Evolutionary conservation across 2,797 vertebrate species (phyloP).

Genomic region (Semaprochilodus insignis): DNA sequence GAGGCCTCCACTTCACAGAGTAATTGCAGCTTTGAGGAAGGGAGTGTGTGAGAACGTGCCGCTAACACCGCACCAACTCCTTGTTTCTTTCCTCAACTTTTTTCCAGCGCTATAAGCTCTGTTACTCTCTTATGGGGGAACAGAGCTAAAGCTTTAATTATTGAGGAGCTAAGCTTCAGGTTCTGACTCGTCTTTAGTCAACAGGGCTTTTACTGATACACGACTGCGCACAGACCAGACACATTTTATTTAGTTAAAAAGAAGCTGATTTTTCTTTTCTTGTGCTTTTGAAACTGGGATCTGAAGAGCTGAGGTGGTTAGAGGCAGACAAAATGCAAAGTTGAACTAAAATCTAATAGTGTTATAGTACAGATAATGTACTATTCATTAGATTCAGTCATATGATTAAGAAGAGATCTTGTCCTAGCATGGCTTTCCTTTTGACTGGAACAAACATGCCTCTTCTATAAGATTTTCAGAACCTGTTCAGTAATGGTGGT

Average conservation of each 20-base stretch:
- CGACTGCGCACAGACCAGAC: slow-evolving; percentile 11
- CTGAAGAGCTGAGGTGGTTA: background rate
- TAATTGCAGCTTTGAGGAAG: slow-evolving; percentile 83
- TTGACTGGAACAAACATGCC: background rate
- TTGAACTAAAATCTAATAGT: background rate
- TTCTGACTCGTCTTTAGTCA: slow-evolving; percentile 48
- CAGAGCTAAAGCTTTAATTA: slow-evolving; percentile 59
- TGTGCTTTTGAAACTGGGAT: background rate
- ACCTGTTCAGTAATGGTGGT: background rate
- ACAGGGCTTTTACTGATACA: slow-evolving; percentile 33
- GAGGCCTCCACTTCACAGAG: slow-evolving; percentile 78
- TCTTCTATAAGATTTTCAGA: background rate
- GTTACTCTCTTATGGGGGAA: slow-evolving; percentile 56
- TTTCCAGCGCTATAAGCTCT: slow-evolving; percentile 52
- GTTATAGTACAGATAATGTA: background rate
- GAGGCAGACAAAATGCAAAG: slow-evolving; percentile 2
- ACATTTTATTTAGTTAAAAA: slow-evolving; percentile 21
- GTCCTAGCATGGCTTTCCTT: background rate
- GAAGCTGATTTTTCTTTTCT: background rate
- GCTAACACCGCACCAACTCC: slow-evolving; percentile 80
- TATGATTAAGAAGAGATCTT: background rate
- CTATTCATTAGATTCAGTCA: background rate
- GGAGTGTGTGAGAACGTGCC: slow-evolving; percentile 76
- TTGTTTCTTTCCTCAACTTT: slow-evolving; percentile 69
- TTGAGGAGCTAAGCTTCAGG: slow-evolving; percentile 56